Base-by-base conservation (phyloP, 2,797 vertebrate species). In the Pempheris klunzingeri region DNA sequence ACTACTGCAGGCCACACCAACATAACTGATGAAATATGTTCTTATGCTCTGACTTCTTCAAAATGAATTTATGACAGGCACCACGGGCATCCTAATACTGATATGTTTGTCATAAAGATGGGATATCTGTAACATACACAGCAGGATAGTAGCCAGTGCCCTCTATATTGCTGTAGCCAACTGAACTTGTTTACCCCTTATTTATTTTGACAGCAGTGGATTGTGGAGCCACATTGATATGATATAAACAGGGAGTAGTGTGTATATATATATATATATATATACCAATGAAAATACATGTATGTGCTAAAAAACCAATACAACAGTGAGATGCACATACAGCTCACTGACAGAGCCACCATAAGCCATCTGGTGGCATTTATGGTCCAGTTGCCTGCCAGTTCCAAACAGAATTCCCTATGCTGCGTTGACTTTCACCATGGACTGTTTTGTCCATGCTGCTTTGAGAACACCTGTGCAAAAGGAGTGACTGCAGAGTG, bases 131-230 rank as follows among this genome's bases (percentile, higher is more conserved):
- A 57, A 55, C 11, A 49, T n/a, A 36, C 39, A 26, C 61, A 66
- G 24, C 46, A n/a, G 41, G 34, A n/a, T 30, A 12, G 18, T 5
- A 54, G 20, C 44, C 60, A 55, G 7, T 9, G 18, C 43, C 22
- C 18, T 52, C 34, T n/a, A 18, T 52, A 32, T 5, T 15, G 12
- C 36, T 58, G 38, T 4, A 54, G 36, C 49, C 74, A 60, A 43
- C 22, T 49, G 38, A 34, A 41, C 38, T 36, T 57, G 36, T 57
- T 57, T 61, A 39, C 36, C 24, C 55, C 66, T 12, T 39, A 43
- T 57, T 60, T 73, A 46, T 52, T 53, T 57, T 26, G 12, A 65
- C 26, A 17, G 52, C 46, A 44, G 17, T 44, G 18, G 18, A 52
- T 38, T 34, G 30, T 41, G 13, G 22, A 67, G 43, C 41, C 43